Percentiles rank a stretch among this genome's conserved stretches.
Evolutionary conservation across 2,797 vertebrate species (phyloP).

Genomic region (Ceryle rudis): DNA sequence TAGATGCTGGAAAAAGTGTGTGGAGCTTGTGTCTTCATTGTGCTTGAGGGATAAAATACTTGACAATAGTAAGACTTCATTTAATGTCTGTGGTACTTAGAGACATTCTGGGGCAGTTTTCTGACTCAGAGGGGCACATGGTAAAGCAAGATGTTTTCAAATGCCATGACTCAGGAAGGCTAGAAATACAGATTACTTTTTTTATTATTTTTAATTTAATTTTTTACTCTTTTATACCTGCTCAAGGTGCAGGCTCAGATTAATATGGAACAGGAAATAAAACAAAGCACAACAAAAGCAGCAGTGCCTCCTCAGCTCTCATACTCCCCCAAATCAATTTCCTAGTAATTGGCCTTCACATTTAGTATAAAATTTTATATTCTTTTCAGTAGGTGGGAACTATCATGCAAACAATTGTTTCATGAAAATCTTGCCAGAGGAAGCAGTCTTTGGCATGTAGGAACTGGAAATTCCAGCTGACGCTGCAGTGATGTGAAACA

Average conservation of each 20-base stretch:
- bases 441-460: background rate
- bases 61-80: background rate
- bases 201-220: background rate
- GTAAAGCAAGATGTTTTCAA: background rate
- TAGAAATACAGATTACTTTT: background rate
- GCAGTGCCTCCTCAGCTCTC: no score
- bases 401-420: background rate
- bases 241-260: background rate
- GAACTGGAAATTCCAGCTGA: background rate
- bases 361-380: background rate
- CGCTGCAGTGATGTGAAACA: background rate
- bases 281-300: background rate
- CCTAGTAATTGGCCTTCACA: background rate
- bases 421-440: background rate
- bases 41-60: background rate
- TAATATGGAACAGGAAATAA: background rate
- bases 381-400: background rate
- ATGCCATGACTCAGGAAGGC: background rate
- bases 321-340: background rate
- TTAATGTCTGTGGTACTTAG: background rate
- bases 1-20: background rate
- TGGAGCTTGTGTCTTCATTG: background rate
- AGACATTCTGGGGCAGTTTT: background rate
- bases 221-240: background rate
- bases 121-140: background rate